Percentiles rank a stretch among this genome's conserved stretches.
Conservation (phyloP, 2,797 vertebrate genomes). For the Heterohyrax brucei region DNA sequence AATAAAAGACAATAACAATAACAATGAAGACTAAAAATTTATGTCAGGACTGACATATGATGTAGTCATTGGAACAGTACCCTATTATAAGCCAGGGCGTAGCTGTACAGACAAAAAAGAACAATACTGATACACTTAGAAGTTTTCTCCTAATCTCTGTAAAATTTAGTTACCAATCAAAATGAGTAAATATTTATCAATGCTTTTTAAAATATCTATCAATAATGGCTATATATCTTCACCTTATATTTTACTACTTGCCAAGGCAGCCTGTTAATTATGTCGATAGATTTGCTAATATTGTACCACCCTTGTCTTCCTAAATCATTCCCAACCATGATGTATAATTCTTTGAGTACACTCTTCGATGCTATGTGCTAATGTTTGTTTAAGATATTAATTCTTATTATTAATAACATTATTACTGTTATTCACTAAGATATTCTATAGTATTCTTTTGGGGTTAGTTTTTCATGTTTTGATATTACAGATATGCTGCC, state of each 20-base stretch:
- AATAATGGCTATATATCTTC: conserved; percentile 37
- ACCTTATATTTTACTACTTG: conserved; percentile 35
- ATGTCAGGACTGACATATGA: too few relatives aligned
- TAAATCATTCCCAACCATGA: conserved; percentile 35
- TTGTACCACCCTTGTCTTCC: not conserved
- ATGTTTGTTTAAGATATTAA: conserved; percentile 32
- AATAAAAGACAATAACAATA: too few relatives aligned
- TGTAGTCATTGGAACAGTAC: too few relatives aligned
- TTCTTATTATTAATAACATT: not conserved
- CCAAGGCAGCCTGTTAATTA: not conserved
- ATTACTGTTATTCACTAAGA: not conserved
- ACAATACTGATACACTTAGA: not conserved
- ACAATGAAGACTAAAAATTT: too few relatives aligned
- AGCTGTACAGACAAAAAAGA: conserved; percentile 23
- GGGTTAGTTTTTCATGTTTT: conserved; percentile 48
- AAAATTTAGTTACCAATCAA: conserved; percentile 63
- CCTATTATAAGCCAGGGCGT: too few relatives aligned
- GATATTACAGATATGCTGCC: not conserved
- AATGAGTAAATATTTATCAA: conserved; percentile 48
- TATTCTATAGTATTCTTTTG: not conserved
- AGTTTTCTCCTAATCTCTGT: not conserved
- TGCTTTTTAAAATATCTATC: conserved; percentile 36
- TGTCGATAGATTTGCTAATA: not conserved
- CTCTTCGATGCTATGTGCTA: conserved; percentile 8
- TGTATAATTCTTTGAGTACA: conserved; percentile 21